Percentiles rank a stretch among this genome's conserved stretches.
phyloP scores from a whole-genome alignment of 1,140 invertebrate genomes.

The Drosophila equinoxialis region DNA sequence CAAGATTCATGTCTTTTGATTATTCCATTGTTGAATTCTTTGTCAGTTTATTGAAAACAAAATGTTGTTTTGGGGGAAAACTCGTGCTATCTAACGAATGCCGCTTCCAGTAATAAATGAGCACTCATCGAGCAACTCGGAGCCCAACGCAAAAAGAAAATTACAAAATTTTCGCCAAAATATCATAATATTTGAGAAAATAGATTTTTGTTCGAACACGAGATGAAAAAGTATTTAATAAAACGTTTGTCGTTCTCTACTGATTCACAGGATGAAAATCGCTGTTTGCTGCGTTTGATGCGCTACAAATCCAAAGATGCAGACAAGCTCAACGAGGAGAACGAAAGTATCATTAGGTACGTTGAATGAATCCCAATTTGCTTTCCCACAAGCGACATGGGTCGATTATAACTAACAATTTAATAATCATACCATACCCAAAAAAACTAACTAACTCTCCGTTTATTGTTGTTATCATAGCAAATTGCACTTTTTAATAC shows the following conservation, averaged over 20 bases:
- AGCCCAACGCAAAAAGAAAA: conserved; percentile 1
- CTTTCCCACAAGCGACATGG: conserved; percentile 14
- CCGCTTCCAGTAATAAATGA: conserved; percentile 51
- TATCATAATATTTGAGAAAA: background rate
- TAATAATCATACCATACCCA: conserved; percentile 1
- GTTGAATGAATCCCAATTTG: background rate
- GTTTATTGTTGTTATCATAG: conserved; percentile 19
- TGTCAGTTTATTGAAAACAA: conserved; percentile 16
- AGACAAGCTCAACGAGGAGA: conserved; percentile 96
- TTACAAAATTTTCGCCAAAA: conserved; percentile 4
- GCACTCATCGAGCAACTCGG: conserved; percentile 39
- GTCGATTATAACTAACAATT: conserved; percentile 16
- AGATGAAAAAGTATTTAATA: conserved; percentile 44
- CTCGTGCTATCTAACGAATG: conserved; percentile 49
- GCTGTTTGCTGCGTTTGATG: conserved; percentile 93
- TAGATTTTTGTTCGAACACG: conserved; percentile 15
- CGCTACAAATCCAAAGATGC: conserved; percentile 96
- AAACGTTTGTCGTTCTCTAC: conserved; percentile 42
- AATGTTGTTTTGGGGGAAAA: conserved; percentile 27
- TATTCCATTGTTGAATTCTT: conserved; percentile 13
- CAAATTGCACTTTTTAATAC: conserved; percentile 8
- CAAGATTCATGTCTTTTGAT: background rate
- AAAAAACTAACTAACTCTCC: conserved; percentile 10
- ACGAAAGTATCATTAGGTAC: conserved; percentile 94
- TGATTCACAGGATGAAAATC: conserved; percentile 92